These are phyloP conservation scores for Bombus fervidus DNA, from an alignment of 1,140 invertebrate genomes.

Conservation along the genomic window DNA sequence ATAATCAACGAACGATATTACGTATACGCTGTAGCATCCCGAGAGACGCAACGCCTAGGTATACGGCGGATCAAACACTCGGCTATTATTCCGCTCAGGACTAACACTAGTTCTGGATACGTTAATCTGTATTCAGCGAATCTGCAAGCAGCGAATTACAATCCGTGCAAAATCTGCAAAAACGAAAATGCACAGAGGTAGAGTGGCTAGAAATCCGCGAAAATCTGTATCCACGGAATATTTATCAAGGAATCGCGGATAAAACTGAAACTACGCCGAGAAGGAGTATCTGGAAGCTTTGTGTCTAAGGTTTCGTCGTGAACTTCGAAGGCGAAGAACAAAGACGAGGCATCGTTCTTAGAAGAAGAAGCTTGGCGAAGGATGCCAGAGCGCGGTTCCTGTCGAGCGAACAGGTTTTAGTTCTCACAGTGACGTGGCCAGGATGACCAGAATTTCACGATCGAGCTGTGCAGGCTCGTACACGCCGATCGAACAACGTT, in stretches of 20 bases:
- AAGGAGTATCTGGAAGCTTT: background rate
- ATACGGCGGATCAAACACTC: slow-evolving; percentile 2
- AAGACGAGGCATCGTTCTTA: too few relatives aligned
- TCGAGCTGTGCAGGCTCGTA: slow-evolving; percentile 1
- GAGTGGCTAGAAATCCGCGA: background rate
- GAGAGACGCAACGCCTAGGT: background rate
- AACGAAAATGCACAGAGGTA: background rate
- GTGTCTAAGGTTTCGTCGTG: background rate
- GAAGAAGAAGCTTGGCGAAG: background rate
- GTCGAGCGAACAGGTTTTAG: slow-evolving; percentile 59
- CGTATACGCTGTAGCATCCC: background rate
- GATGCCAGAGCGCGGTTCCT: background rate
- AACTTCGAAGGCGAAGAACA: background rate
- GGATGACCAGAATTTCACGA: slow-evolving; percentile 49
- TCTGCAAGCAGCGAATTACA: background rate
- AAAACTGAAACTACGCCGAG: background rate
- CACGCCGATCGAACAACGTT: slow-evolving; percentile 9
- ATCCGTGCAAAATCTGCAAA: background rate
- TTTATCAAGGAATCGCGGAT: background rate
- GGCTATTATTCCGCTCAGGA: background rate
- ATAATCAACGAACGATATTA: background rate
- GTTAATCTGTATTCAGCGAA: background rate
- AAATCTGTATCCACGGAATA: background rate
- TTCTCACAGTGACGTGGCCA: slow-evolving; percentile 54
- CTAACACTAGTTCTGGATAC: background rate